A percentile compares a stretch with the other conserved stretches of the same genome.
Evolutionary conservation across 2,113 vertebrate genomes (phyloP).

Genomic region (Cygnus atratus): DNA sequence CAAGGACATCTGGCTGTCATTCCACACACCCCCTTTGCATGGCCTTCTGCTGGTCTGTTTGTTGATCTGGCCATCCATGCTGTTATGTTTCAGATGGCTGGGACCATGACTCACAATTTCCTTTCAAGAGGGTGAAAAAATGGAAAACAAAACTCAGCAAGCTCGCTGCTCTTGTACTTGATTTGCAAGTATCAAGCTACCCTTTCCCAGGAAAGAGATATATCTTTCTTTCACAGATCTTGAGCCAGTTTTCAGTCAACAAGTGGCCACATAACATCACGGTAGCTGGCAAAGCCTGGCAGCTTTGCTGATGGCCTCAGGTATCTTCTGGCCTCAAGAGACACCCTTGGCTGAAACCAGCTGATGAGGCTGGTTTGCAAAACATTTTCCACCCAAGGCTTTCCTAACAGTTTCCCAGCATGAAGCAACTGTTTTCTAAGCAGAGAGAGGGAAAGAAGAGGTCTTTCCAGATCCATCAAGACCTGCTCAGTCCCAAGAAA

Average conservation of each 20-base stretch:
- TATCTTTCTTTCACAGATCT: not conserved
- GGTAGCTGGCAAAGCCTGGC: not conserved
- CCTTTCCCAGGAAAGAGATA: not conserved
- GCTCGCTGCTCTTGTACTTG: not conserved
- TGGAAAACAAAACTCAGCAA: slow-evolving; percentile 19
- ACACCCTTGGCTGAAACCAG: not conserved
- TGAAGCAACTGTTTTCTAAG: not conserved
- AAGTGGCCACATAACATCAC: not conserved
- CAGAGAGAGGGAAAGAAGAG: not conserved
- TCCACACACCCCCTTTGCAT: rapidly evolving
- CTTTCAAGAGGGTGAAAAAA: not conserved
- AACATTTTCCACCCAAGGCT: not conserved
- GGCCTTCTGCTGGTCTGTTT: slow-evolving; percentile 17
- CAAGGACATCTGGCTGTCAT: not conserved
- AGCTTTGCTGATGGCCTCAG: not conserved
- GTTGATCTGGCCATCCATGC: not conserved
- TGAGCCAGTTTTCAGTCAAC: not conserved
- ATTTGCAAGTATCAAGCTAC: not conserved
- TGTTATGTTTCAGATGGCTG: slow-evolving; percentile 1
- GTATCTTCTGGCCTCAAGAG: not conserved
- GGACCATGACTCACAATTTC: slow-evolving; percentile 4
- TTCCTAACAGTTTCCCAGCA: not conserved
- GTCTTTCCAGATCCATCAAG: not conserved
- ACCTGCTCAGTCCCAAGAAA: not conserved
- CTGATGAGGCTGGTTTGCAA: not conserved